Evolutionary conservation across 2,797 vertebrate species (phyloP), one percentile per base, ranked within the genome.

Genomic region (Buphagus erythrorhynchus): DNA sequence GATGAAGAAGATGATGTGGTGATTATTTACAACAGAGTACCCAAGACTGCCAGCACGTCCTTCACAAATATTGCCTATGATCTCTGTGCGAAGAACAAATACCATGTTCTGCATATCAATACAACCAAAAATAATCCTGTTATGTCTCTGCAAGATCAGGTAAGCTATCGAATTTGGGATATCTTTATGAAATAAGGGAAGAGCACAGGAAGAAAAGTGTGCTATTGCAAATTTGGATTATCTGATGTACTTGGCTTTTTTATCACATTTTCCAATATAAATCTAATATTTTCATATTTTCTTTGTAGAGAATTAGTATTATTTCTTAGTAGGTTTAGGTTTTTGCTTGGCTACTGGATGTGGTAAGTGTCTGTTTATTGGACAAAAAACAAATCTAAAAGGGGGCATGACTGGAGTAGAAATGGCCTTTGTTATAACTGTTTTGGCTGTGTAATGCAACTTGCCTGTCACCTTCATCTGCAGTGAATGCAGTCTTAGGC

Each of bases 61-160:
- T 99, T 99, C 98, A 99, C 99, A 97, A 99, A 99, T 96, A 99
- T 99, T 95, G 99, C 99, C 95, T 99, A 99, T 93, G 99, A 99
- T 97, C 98, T 99, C 91, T 99, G 99, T 90, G 99, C 98, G 7
- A 99, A 98, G 97, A 99, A 99, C 97, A 99, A 98, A 93, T 99
- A 99, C 71, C 99, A 99, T 52, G 99, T 99, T 92, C 98, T 99
- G 91, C 99, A 99, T 98, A 99, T 99, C 98, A 99, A 99, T 97
- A 99, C 99, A 97, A 99, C 99, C 98, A 99, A 99, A 98, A 99
- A 99, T 97, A 99, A 99, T 97, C 99, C 99, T 2, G 99, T 99
- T 96, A 99, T 99, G 99, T 99, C 99, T 91, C 98, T 99, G 61
- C 99, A 99, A 97, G 99, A 99, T 98, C 99, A 99, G 99, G 99